These are phyloP conservation scores for Hirtodrosophila histrioides DNA, from an alignment of 2,888 invertebrate genomes.

Conservation along the genomic window DNA sequence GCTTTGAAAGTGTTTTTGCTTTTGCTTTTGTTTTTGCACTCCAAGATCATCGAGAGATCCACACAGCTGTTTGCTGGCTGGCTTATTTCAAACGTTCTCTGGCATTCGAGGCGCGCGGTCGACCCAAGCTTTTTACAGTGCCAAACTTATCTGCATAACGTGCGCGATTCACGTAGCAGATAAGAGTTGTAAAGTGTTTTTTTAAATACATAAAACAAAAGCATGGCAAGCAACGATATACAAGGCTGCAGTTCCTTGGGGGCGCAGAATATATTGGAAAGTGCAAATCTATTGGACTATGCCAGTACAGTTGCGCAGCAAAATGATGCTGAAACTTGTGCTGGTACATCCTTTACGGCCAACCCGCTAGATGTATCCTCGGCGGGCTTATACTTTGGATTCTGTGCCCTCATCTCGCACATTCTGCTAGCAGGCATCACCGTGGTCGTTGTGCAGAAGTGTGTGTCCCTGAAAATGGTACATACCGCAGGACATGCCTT, in stretches of 20 bases:
- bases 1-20: constrained; percentile 53
- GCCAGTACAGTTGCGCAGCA: constrained; percentile 1
- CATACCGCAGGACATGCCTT: constrained; percentile 83
- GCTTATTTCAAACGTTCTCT: constrained; percentile 51
- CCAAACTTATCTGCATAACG: constrained; percentile 52
- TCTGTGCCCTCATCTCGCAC: constrained; percentile 63
- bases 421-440: constrained; percentile 60
- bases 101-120: constrained; percentile 51
- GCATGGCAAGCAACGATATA: constrained; percentile 42
- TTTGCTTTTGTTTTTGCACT: constrained; percentile 32
- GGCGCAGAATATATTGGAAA: constrained; percentile 39
- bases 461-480: constrained; percentile 74
- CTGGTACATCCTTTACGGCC: background rate
- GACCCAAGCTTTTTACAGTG: constrained; percentile 8
- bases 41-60: constrained; percentile 38
- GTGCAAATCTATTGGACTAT: constrained; percentile 21
- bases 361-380: constrained; percentile 17
- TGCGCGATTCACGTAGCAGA: constrained; percentile 58
- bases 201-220: background rate
- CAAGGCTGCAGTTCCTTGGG: constrained; percentile 46
- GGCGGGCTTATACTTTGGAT: constrained; percentile 57
- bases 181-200: constrained; percentile 30
- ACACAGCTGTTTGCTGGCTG: constrained; percentile 49
- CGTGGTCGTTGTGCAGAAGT: constrained; percentile 59
- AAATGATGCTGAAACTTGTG: no score